Base-by-base conservation (phyloP, 2,888 invertebrate genomes). In the Amphipoea lucens region DNA sequence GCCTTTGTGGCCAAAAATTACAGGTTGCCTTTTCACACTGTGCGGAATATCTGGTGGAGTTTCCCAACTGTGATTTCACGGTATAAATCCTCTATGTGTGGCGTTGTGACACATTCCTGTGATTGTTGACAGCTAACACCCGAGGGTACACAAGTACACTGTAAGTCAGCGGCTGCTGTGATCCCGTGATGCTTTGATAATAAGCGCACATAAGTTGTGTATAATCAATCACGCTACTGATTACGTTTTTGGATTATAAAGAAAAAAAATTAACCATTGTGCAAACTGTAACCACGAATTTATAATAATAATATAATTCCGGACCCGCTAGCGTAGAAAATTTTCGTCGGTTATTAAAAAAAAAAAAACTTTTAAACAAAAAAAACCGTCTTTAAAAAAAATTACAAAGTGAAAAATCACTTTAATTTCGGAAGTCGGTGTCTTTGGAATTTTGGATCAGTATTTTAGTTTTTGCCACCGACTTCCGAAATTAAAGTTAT, bases 201-300 rank as follows among this genome's bases (percentile, higher is more conserved):
- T 79, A 51, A 9, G 5, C 80, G 36, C 73, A 73, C 67, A 80
- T 80, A 80, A 67, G 54, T 67, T 60, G 57, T 42, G 51, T 54
- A 36, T 51, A 67, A 79, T 79, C 17, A 60, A 71, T 70, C 11
- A 29, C 20, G 5, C 4, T 29, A 14, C 42, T 42, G 12, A 14
- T 12, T 36, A 29, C 7, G 12, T 76, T 60, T 48, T 76, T 57
- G 57, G 23, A 4, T 14, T 48, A 29, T 14, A 2, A 11, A 9
- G 23, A 23, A 57, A 11, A 23, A 23, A 54, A 23, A 57, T 9
- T 6, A 23, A 54, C 23, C 9, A 57, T 2, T 57, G 3, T 2
- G 23, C 7, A 0, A 20, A 54, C 20, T 54, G 20, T 6, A 6
- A 20, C 54, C 20, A 54, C 17, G 20, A 20, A 42, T 36, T n/a